Base-by-base conservation (phyloP, 2,797 vertebrate genomes). In the Sebastes minor region DNA sequence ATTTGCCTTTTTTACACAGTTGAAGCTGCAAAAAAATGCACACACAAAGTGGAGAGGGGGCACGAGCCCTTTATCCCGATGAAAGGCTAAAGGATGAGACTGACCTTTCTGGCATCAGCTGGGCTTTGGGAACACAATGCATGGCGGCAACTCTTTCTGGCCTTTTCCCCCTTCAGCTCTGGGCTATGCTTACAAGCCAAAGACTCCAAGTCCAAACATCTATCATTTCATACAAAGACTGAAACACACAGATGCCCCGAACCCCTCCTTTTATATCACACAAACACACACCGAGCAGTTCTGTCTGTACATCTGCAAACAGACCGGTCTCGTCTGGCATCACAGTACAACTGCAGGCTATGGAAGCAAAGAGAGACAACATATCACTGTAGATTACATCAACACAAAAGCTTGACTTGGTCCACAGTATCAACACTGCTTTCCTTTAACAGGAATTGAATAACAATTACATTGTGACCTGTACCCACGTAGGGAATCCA, bases 101-200 rank as follows among this genome's bases (percentile, higher is more conserved):
- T 92, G 90, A 94, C 92, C 94, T 94, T 94, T 95, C 92, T 93
- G 88, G 93, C 91, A 94, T 88, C 92, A 93, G 92, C 91, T 91
- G 90, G 90, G 91, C 92, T 94, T 94, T 94, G 84, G 91, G 86
- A 94, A 91, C 89, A 94, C 85, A 94, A 93, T 92, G 70, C 88
- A 87, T 89, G 88, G 77, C 85, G 27, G 86, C 79, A 90, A 89
- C 80, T 88, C 87, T 89, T 94, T 93, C 88, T 91, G 89, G 92
- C 92, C 91, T 90, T 91, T 92, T 89, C 89, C 91, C 42, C 79
- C 86, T 84, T 86, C 85, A 77, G 93, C 94, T 94, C 79, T 85
- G 88, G 93, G 93, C 93, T 88, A 89, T 79, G 84, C 88, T 93
- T 88, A 88, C 88, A 92, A 93, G 88, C 90, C 87, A 92, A 86